Evolutionary conservation across 2,113 vertebrate genomes (phyloP), one percentile per base, ranked within the genome.

Genomic region (Labeo rohita): DNA sequence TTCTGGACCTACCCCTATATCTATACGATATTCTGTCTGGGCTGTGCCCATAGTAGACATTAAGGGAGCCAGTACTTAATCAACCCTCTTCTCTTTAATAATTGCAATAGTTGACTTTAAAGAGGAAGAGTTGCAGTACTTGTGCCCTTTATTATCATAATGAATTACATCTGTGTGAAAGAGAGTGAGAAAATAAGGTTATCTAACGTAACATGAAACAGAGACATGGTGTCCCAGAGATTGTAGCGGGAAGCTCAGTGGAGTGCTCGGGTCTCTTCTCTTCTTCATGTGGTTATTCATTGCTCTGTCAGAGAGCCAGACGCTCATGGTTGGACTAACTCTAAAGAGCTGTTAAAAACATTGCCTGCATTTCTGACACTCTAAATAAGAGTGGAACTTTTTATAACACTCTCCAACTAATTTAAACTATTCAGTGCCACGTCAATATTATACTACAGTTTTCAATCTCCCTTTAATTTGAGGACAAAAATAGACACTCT

Each of bases 181-280:
- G 39, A 65, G 59, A 81, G 12, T 23, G 39, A 47, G 73, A 75
- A 84, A 76, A 68, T 84, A 78, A 84, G 89, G 85, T 88, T 85
- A 90, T 91, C 86, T 89, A 89, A 88, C 87, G 89, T 85, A 86
- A 90, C 84, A 90, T 87, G 92, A 92, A 89, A 87, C 59, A n/a
- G 66, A 92, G 91, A 89, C 91, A 88, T 87, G 79, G 86, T 89
- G 91, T 92, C 88, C 92, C 89, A 86, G 87, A 86, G 84, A 75
- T 73, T 73, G 36, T 21, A 80, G 86, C 80, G 74, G 52, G 76
- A 73, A 83, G 83, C 83, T 88, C 82, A 61, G 39, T 56, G 43
- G 16, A 85, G 84, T 23, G n/a, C 77, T 18, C 3, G 83, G 85
- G 89, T 88, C 89, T 89, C 80, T 87, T 87, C 50, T 82, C 76